A percentile compares a stretch with the other conserved stretches of the same genome.
These are phyloP conservation scores for Scytalopus superciliaris DNA, from an alignment of 2,113 vertebrate genomes.

Conservation along the genomic window DNA sequence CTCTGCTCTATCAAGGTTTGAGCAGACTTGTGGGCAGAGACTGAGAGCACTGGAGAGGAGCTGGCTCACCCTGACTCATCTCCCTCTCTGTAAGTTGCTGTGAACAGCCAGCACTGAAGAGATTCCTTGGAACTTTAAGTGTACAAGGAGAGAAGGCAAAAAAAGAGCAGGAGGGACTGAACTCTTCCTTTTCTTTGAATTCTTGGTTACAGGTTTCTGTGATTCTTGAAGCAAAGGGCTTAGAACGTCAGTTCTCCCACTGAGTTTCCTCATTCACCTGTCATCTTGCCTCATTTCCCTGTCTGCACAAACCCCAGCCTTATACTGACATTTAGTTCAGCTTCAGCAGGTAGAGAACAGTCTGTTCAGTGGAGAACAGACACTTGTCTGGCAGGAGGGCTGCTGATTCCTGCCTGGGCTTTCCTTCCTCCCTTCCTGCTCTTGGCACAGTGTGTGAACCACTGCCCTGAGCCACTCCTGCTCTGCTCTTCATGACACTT, in stretches of 20 bases:
- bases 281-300: conserved; percentile 37
- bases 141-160: not conserved
- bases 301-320: not conserved
- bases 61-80: not conserved
- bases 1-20: not conserved
- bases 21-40: not conserved
- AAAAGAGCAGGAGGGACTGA: not conserved
- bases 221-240: conserved; percentile 11
- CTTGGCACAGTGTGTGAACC: not conserved
- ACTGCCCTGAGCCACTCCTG: not conserved
- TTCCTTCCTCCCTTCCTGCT: not conserved
- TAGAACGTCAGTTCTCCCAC: conserved; percentile 14
- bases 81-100: not conserved
- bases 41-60: not conserved
- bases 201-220: conserved; percentile 4
- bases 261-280: conserved; percentile 1
- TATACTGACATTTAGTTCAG: not conserved
- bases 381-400: not conserved
- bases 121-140: not conserved
- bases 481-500: not conserved
- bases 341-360: conserved; percentile 8
- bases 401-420: not conserved
- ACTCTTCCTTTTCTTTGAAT: not conserved
- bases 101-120: not conserved
- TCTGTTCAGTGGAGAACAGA: not conserved